Evolutionary conservation across 37 sponge, comb jelly and placozoan species (phyloP), one percentile per base, ranked within the genome.

Genomic region (Theonella swinhoei): DNA sequence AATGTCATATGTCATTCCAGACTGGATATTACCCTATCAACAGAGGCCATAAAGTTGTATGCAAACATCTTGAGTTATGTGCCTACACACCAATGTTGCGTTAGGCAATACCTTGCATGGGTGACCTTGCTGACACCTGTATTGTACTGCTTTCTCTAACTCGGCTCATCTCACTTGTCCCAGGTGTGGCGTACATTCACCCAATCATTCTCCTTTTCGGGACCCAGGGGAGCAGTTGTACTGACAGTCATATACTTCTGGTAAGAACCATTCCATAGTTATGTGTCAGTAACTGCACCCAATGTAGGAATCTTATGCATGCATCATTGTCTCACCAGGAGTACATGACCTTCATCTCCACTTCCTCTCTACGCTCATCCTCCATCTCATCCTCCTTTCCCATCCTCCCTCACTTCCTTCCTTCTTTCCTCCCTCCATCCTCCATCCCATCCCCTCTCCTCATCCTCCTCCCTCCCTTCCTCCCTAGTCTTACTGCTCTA

Each of bases 161-260:
- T n/a, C n/a, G n/a, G n/a, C n/a, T n/a, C n/a, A n/a, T n/a, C n/a
- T n/a, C n/a, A 34, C 41, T 64, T 4, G 8, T 0, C 28, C 54
- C 39, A 85, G 85, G 77, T 88, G 33, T 80, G 76, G 64, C 84
- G 63, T 25, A 90, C 86, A 0, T 28, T 85, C 36, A 80, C 68
- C 61, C 76, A 80, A 35, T 85, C 85, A 7, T 5, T 90, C 62
- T 35, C 37, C 20, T 76, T 85, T 33, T 82, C 85, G 58, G 76
- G 70, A 0, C 14, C 17, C n/a, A 68, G 23, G 22, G 80, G 81
- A 42, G 31, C 58, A 25, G 25, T 73, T 0, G 63, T 80, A 11
- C 35, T 85, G 34, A 35, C 74, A 1, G 39, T 68, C 2, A 36
- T 41, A 0, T 90, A 60, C 36, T 22, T 85, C 7, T 85, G 85